Percentiles rank a stretch among this genome's conserved stretches.
phyloP scores from a whole-genome alignment of 2,888 invertebrate genomes.

The Drosophila paramelanica region DNA sequence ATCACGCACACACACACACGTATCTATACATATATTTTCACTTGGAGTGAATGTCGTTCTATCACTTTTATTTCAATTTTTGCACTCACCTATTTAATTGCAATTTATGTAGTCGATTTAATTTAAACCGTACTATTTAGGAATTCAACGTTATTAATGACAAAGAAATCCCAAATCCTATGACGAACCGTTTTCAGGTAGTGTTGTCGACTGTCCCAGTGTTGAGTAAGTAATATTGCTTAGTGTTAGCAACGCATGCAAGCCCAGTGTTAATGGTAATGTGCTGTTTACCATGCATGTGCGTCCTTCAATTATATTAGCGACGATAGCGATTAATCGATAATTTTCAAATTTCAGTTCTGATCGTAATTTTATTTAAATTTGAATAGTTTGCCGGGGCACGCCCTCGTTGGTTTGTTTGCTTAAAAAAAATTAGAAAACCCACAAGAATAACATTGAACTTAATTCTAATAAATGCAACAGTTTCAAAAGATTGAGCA shows the following conservation, averaged over 20 bases:
- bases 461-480: conserved; percentile 84
- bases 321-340: not conserved
- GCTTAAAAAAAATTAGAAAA: conserved; percentile 13
- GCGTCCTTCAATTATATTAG: not conserved
- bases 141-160: conserved; percentile 39
- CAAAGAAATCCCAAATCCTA: conserved; percentile 59
- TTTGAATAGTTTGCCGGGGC: conserved; percentile 14
- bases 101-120: conserved; percentile 20
- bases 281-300: conserved; percentile 7
- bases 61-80: conserved; percentile 5
- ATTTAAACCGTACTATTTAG: conserved; percentile 39
- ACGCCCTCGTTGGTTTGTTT: conserved; percentile 9
- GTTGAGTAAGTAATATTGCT: conserved; percentile 25
- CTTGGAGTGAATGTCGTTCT: conserved; percentile 19
- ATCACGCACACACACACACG: conserved; percentile 35
- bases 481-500: conserved; percentile 67
- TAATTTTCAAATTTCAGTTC: conserved; percentile 9
- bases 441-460: conserved; percentile 30
- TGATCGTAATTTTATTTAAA: conserved; percentile 25
- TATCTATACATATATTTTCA: conserved; percentile 12
- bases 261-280: conserved; percentile 9
- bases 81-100: conserved; percentile 55
- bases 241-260: conserved; percentile 26
- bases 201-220: conserved; percentile 57
- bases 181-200: conserved; percentile 64